Conservation (phyloP, 2,113 vertebrate species). For the Strigops habroptila region DNA sequence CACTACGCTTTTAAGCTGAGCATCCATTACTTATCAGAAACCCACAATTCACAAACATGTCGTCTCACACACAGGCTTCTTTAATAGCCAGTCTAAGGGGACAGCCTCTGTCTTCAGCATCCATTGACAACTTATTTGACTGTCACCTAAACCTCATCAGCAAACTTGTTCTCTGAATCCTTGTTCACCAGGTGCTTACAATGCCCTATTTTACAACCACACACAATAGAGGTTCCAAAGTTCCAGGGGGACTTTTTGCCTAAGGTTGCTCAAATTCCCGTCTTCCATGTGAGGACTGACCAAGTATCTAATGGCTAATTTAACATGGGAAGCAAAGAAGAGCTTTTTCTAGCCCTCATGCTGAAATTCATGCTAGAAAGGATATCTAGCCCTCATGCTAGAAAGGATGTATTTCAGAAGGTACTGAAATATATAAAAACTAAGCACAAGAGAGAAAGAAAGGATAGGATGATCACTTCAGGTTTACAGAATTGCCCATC, state of each 20-base stretch:
- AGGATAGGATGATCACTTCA: neutral
- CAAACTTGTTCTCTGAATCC: neutral
- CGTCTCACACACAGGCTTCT: neutral
- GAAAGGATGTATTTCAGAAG: neutral
- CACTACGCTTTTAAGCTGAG: neutral
- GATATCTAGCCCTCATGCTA: neutral
- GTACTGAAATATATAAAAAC: neutral
- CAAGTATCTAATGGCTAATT: neutral
- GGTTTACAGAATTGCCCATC: neutral
- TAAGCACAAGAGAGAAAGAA: neutral
- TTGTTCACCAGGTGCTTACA: neutral
- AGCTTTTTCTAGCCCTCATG: neutral
- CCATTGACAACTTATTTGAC: neutral
- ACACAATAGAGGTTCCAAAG: neutral
- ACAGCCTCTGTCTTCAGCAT: neutral
- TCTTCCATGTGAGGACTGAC: neutral
- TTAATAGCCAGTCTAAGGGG: neutral
- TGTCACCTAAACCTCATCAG: neutral
- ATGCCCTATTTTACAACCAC: neutral
- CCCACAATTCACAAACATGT: rapidly evolving
- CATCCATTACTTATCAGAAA: neutral
- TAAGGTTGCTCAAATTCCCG: neutral
- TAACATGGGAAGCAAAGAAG: neutral
- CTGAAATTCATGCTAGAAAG: neutral
- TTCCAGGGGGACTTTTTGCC: neutral